Conservation (phyloP, 2,797 vertebrate genomes). For the Megalops cyprinoides region DNA sequence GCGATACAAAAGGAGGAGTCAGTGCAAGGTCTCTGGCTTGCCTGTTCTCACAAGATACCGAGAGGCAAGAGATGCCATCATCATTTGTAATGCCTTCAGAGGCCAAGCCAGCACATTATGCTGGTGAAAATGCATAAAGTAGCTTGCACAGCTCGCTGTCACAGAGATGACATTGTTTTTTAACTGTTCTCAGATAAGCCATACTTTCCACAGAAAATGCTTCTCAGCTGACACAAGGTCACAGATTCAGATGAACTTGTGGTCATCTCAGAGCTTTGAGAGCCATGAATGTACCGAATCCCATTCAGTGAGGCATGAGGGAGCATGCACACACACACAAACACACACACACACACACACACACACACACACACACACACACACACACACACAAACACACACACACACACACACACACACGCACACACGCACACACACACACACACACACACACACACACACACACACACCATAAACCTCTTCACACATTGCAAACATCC, state of each 20-base stretch:
- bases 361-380: too few relatives aligned
- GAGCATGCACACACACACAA: not conserved
- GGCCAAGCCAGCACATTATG: not conserved
- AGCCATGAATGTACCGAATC: not conserved
- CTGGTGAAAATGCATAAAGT: not conserved
- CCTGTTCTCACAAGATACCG: conserved; percentile 42
- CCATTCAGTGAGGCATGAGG: not conserved
- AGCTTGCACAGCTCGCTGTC: not conserved
- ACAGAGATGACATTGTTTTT: not conserved
- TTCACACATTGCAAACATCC: too few relatives aligned
- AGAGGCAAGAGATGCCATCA: conserved; percentile 59
- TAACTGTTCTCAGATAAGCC: not conserved
- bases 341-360: not conserved
- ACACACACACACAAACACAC: too few relatives aligned
- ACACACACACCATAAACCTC: not conserved
- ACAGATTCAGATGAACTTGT: conserved; percentile 16
- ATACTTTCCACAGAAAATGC: not conserved
- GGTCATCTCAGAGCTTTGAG: conserved; percentile 29
- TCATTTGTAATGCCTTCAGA: conserved; percentile 22
- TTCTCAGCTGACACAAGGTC: not conserved
- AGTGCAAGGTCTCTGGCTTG: conserved; percentile 55
- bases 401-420: not conserved
- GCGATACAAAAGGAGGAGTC: not conserved
- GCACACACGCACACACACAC: too few relatives aligned
- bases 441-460: not conserved